phyloP scores from a whole-genome alignment of 2,797 vertebrate species.

The Syngnathus rostellatus region DNA sequence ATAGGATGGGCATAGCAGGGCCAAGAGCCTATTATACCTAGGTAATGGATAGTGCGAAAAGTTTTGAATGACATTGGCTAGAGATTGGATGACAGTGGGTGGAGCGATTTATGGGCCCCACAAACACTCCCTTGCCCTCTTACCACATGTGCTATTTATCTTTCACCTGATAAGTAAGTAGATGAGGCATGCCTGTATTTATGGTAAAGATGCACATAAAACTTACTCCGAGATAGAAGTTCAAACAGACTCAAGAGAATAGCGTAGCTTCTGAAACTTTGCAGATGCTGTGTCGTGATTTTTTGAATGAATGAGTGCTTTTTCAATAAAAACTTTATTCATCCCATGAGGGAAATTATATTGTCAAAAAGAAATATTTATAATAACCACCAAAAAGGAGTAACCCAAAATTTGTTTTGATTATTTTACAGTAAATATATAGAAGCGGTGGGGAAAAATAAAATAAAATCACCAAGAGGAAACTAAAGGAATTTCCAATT shows the following conservation, averaged over 20 bases:
- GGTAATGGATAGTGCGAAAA: constrained; percentile 70
- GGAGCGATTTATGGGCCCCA: constrained; percentile 67
- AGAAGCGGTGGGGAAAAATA: background rate
- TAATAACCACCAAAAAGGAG: no score
- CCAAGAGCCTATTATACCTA: constrained; percentile 69
- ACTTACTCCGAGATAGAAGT: constrained; percentile 49
- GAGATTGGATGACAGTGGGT: constrained; percentile 73
- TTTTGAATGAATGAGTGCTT: no score
- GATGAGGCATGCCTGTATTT: constrained; percentile 66
- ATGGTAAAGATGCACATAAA: constrained; percentile 67
- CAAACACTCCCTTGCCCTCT: constrained; percentile 42
- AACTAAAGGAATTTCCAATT: background rate
- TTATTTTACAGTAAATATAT: background rate
- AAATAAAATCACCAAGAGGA: background rate
- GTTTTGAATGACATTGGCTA: constrained; percentile 74
- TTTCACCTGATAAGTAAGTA: constrained; percentile 66
- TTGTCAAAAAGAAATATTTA: no score
- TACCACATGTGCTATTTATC: constrained; percentile 57
- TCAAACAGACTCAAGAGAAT: constrained; percentile 16
- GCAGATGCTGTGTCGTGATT: no score
- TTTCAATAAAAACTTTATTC: no score
- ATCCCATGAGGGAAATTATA: no score
- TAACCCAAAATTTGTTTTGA: no score
- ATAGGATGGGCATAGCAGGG: constrained; percentile 72
- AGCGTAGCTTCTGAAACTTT: background rate